phyloP scores from a whole-genome alignment of 2,797 vertebrate species.

The Pygocentrus nattereri region DNA sequence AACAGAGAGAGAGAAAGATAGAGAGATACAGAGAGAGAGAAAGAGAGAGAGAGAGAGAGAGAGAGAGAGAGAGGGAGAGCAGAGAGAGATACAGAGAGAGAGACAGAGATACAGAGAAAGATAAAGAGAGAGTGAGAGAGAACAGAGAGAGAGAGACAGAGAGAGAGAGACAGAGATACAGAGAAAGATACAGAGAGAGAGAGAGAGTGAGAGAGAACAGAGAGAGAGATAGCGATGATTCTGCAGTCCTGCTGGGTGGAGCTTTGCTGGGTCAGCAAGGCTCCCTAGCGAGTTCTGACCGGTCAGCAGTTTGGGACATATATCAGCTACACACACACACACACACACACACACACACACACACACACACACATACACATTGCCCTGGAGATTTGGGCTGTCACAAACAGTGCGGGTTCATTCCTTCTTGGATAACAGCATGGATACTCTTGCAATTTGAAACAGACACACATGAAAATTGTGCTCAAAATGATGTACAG shows the following conservation, averaged over 20 bases:
- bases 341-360: no score
- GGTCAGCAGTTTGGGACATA: slow-evolving; percentile 82
- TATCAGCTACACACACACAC: slow-evolving; percentile 65
- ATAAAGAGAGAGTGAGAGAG: neutral
- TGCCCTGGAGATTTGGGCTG: slow-evolving; percentile 19
- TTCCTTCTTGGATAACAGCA: neutral
- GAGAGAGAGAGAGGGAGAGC: slow-evolving; percentile 41
- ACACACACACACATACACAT: slow-evolving; percentile 16
- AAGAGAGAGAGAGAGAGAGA: neutral
- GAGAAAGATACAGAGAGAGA: neutral
- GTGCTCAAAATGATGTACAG: slow-evolving; percentile 3
- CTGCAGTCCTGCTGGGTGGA: slow-evolving; percentile 66
- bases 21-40: no score
- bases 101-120: neutral
- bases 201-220: neutral
- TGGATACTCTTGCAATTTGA: neutral
- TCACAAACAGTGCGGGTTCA: slow-evolving; percentile 13
- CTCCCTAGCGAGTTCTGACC: slow-evolving; percentile 73
- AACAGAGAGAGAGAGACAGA: slow-evolving; percentile 45
- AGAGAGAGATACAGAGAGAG: slow-evolving; percentile 39
- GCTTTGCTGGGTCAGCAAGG: slow-evolving; percentile 82
- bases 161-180: slow-evolving; percentile 26
- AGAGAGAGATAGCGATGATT: slow-evolving; percentile 69
- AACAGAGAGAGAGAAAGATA: no score
- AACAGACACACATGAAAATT: neutral